Base-by-base conservation (phyloP, 1,140 invertebrate genomes). In the Scaptodrosophila lebanonensis region DNA sequence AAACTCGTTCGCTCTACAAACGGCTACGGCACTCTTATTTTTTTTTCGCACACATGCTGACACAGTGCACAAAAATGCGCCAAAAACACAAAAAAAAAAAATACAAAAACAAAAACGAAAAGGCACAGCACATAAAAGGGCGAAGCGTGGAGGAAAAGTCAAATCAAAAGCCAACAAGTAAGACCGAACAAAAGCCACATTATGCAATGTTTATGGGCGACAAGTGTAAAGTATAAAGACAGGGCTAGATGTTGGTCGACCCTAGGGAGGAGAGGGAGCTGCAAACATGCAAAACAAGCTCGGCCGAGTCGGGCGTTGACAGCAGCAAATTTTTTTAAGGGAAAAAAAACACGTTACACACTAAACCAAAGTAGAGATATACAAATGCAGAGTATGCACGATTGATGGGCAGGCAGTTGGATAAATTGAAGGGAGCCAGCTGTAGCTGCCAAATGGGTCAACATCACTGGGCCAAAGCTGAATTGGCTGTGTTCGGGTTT, bases 1-100 rank as follows among this genome's bases (percentile, higher is more conserved):
- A 76, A 76, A 77, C 72, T 77, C 72, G 72, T 77, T 77, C 72
- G 72, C 73, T 67, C 72, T 54, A 63, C 67, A 44, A 36, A 68
- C 57, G 79, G 79, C 79, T 77, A 67, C 64, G 72, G 59, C n/a
- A n/a, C n/a, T 72, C 73, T 69, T 39, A 53, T 60, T 71, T 71
- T 66, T 71, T 45, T 54, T 49, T 58, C 3, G 8, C 22, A n/a
- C n/a, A n/a, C n/a, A 25, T 25, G 22, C 22, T 57, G 35, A 49
- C 65, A 18, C 35, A 22, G 61, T 49, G 39, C 33, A 67, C 63
- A 63, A 72, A 79, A 79, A 77, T 77, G 73, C 73, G 33, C 4
- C 1, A 51, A 38, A 45, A 16, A 52, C 20, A 12, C 6, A 40
- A 30, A 58, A 22, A 36, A 9, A 38, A 12, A 53, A 33, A 38